A percentile compares a stretch with the other conserved stretches of the same genome.
Conservation (phyloP, 2,113 vertebrate genomes). For the Acanthisitta chloris region DNA sequence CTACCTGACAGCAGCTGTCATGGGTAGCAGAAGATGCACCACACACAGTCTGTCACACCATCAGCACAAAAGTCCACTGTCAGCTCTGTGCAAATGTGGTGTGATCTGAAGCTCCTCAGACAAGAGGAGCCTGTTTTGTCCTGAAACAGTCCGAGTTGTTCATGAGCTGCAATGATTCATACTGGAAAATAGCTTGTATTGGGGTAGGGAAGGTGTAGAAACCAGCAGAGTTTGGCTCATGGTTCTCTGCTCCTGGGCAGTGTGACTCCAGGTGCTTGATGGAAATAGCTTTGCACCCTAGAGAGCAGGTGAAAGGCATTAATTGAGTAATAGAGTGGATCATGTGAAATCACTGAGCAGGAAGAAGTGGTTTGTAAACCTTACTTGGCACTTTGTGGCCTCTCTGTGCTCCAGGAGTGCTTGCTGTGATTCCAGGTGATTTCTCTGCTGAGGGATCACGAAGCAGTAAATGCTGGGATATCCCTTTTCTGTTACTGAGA, state of each 20-base stretch:
- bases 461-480: slow-evolving; percentile 11
- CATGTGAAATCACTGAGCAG: neutral
- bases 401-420: neutral
- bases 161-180: neutral
- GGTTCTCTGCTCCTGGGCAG: neutral
- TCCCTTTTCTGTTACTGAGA: neutral
- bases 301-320: neutral
- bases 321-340: neutral
- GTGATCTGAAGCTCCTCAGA: neutral
- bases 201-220: neutral
- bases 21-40: neutral
- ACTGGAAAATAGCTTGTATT: neutral
- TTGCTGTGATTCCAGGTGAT: neutral
- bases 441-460: neutral
- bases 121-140: neutral
- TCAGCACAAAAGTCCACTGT: fast-evolving
- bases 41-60: fast-evolving
- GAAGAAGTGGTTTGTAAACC: neutral
- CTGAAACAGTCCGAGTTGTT: neutral
- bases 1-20: neutral
- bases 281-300: neutral
- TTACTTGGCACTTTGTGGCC: neutral
- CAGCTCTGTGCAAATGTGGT: neutral
- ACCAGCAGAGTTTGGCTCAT: neutral
- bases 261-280: neutral